These are phyloP conservation scores for Chelidonichthys spinosus DNA, from an alignment of 2,797 vertebrate genomes.

Conservation along the genomic window DNA sequence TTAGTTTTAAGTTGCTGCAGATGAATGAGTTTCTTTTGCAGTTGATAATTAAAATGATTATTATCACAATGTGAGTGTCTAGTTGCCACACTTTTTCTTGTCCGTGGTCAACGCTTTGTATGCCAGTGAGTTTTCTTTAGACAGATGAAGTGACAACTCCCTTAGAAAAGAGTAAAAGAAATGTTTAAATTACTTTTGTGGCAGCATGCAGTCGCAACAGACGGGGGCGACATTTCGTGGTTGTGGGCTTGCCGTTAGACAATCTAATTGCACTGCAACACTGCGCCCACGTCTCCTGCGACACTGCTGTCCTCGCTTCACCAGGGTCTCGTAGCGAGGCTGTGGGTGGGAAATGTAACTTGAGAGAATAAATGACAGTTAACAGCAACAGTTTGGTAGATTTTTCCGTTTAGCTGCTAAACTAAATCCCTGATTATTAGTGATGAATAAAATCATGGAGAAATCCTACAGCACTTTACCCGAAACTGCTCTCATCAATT, in stretches of 20 bases:
- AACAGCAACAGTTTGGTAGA: neutral
- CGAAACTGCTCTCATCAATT: neutral
- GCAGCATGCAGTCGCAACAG: constrained; percentile 28
- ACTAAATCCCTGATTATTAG: neutral
- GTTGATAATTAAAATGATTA: constrained; percentile 8
- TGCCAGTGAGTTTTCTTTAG: constrained; percentile 12
- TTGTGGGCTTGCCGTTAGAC: constrained; percentile 25
- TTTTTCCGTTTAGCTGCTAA: neutral
- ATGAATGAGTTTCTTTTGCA: constrained; percentile 8
- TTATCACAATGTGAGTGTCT: neutral
- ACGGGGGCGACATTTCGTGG: constrained; percentile 23
- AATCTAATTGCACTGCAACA: constrained; percentile 51
- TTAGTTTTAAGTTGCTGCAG: neutral
- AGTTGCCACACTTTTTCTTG: neutral
- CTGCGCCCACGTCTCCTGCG: constrained; percentile 13
- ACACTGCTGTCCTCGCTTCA: constrained; percentile 45
- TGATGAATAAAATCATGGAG: neutral
- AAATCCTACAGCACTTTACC: neutral
- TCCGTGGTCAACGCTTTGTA: neutral
- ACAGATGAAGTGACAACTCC: constrained; percentile 24
- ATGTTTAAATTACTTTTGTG: constrained; percentile 42
- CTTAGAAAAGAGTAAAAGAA: neutral
- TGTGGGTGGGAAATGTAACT: constrained; percentile 26
- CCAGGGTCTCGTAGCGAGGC: constrained; percentile 16
- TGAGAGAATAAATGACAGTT: neutral